phyloP scores from a whole-genome alignment of 2,888 invertebrate species.

The Acronicta alni region DNA sequence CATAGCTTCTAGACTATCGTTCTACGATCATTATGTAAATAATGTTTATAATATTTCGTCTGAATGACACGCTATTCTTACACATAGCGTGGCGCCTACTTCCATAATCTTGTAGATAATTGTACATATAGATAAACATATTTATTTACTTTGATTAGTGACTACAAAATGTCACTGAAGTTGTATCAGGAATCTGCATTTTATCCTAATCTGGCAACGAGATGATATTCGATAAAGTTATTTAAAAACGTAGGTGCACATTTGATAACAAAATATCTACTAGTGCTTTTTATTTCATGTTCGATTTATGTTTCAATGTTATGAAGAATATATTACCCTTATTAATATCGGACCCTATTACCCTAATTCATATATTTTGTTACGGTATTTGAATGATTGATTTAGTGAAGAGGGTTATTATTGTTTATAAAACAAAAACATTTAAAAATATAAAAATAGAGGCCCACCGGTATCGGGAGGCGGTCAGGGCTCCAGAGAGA shows the following conservation, averaged over 20 bases:
- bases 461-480: no score
- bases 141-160: slow-evolving; percentile 19
- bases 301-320: not conserved
- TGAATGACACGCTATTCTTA: not conserved
- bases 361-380: slow-evolving; percentile 28
- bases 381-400: slow-evolving; percentile 10
- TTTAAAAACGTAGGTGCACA: slow-evolving; percentile 11
- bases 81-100: not conserved
- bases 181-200: slow-evolving; percentile 26
- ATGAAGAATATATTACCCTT: not conserved
- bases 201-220: slow-evolving; percentile 27
- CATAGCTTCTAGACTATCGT: not conserved
- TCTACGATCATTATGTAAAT: not conserved
- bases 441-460: no score
- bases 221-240: slow-evolving; percentile 22
- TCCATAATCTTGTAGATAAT: slow-evolving; percentile 2
- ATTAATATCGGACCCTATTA: not conserved
- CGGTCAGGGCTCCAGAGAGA: no score
- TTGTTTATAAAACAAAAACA: no score
- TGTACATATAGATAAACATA: slow-evolving; percentile 1
- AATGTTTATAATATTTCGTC: not conserved
- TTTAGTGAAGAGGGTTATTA: not conserved
- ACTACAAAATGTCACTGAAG: slow-evolving; percentile 14
- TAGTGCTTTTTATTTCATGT: not conserved
- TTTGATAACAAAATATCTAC: slow-evolving; percentile 4